Conservation (phyloP, 2,113 vertebrate species). For the Perca fluviatilis region DNA sequence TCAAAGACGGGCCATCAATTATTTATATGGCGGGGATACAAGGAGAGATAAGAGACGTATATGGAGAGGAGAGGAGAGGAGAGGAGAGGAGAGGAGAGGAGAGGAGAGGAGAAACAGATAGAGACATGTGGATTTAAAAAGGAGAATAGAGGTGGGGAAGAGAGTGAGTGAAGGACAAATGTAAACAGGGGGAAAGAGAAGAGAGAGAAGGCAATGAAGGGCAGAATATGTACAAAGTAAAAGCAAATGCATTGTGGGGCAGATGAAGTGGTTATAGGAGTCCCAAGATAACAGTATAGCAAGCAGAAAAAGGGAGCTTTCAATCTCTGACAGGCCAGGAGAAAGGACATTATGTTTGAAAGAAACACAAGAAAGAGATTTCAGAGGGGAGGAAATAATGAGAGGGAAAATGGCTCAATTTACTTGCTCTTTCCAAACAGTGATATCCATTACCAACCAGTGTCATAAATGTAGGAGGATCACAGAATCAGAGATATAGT, state of each 20-base stretch:
- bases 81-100: neutral
- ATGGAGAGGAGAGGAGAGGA: neutral
- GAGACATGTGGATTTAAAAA: slow-evolving; percentile 32
- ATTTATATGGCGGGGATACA: slow-evolving; percentile 70
- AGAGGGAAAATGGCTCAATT: slow-evolving; percentile 58
- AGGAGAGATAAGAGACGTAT: slow-evolving; percentile 60
- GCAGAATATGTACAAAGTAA: slow-evolving; percentile 15
- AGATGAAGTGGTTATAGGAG: slow-evolving; percentile 31
- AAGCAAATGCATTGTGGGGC: slow-evolving; percentile 30
- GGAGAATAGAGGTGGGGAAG: slow-evolving; percentile 5
- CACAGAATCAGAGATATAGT: slow-evolving; percentile 28
- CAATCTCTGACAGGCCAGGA: slow-evolving; percentile 30
- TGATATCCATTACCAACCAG: slow-evolving; percentile 48
- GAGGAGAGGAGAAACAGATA: neutral
- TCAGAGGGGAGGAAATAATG: slow-evolving; percentile 41
- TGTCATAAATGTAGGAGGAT: slow-evolving; percentile 13
- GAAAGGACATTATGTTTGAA: slow-evolving; percentile 23
- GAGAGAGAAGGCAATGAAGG: slow-evolving; percentile 20
- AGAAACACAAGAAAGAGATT: slow-evolving; percentile 39
- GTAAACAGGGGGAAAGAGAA: slow-evolving; percentile 13
- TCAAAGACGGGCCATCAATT: slow-evolving; percentile 76
- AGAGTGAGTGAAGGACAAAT: slow-evolving; percentile 12
- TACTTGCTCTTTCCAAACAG: slow-evolving; percentile 41
- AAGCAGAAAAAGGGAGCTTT: slow-evolving; percentile 18
- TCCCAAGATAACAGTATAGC: neutral